Conservation (phyloP, 2,888 invertebrate genomes). For the Conus canariensis region DNA sequence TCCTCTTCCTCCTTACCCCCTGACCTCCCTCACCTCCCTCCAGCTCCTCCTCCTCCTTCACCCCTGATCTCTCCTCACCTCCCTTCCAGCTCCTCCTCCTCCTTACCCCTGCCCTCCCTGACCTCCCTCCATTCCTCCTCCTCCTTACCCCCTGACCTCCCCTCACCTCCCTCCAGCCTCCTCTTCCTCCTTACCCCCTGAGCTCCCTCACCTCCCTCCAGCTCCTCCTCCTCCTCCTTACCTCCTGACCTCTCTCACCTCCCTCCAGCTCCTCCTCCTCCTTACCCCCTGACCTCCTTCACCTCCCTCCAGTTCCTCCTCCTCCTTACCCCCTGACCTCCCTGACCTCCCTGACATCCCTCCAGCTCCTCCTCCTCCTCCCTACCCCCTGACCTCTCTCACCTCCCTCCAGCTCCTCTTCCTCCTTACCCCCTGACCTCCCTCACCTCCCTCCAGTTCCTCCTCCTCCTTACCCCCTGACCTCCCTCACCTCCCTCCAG, state of each 20-base stretch:
- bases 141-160: neutral
- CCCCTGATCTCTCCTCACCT: neutral
- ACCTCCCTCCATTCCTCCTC: neutral
- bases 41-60: neutral
- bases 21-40: neutral
- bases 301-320: neutral
- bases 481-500: neutral
- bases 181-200: neutral
- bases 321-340: neutral
- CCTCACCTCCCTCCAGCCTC: neutral
- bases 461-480: neutral
- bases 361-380: neutral
- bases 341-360: neutral
- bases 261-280: neutral
- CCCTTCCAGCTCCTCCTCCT: neutral
- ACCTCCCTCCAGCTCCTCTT: neutral
- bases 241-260: neutral
- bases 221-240: neutral
- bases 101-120: neutral
- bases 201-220: neutral
- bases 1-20: neutral
- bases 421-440: neutral
- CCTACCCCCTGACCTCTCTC: neutral
- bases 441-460: neutral
- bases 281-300: neutral